phyloP scores from a whole-genome alignment of 2,888 invertebrate species.

The Hoplodrina blanda region DNA sequence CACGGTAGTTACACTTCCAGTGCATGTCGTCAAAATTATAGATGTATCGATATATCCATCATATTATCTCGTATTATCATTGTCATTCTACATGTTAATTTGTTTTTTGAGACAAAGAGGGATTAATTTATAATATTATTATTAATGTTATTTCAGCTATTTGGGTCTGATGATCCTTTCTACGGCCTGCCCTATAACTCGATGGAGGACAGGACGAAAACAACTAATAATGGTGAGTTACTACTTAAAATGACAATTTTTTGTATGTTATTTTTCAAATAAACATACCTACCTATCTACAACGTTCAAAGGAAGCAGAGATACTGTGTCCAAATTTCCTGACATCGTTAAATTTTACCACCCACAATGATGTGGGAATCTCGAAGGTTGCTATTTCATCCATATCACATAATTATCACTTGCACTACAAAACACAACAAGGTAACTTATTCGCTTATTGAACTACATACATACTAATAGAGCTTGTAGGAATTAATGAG shows the following conservation, averaged over 20 bases:
- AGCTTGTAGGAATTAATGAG: constrained; percentile 38
- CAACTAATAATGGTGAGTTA: constrained; percentile 81
- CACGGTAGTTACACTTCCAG: constrained; percentile 8
- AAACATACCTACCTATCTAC: constrained; percentile 12
- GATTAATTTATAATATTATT: constrained; percentile 25
- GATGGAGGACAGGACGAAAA: constrained; percentile 81
- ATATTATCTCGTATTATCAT: constrained; percentile 56
- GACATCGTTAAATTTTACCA: constrained; percentile 25
- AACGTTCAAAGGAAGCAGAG: constrained; percentile 26
- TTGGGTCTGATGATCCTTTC: constrained; percentile 88
- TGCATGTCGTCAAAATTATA: constrained; percentile 17
- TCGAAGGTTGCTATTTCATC: constrained; percentile 48
- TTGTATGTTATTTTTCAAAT: constrained; percentile 16
- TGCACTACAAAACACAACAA: constrained; percentile 33
- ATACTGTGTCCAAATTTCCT: constrained; percentile 25
- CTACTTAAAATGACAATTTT: not conserved
- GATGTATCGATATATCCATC: constrained; percentile 39
- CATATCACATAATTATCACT: constrained; percentile 43
- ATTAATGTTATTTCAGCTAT: constrained; percentile 79
- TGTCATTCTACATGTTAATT: constrained; percentile 40
- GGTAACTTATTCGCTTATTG: constrained; percentile 38
- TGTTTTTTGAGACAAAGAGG: constrained; percentile 9
- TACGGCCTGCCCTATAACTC: constrained; percentile 86
- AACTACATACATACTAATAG: constrained; percentile 39
- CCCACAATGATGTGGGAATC: constrained; percentile 28